Conservation (phyloP, 2,113 vertebrate genomes). For the Tympanuchus pallidicinctus region DNA sequence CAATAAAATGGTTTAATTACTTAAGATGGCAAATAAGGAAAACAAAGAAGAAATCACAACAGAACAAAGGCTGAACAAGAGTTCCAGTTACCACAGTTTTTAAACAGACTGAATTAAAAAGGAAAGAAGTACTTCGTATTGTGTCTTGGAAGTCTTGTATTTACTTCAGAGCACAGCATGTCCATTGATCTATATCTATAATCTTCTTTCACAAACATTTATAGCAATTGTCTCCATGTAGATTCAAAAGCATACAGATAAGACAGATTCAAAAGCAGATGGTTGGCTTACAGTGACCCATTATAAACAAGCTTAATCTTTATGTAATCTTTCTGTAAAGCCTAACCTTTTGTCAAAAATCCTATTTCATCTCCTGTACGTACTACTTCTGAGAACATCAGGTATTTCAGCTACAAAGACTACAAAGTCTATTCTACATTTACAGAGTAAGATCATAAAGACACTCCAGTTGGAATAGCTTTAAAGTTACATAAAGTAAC, state of each 20-base stretch:
- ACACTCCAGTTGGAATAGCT: background rate
- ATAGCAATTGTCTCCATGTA: background rate
- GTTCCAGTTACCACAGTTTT: background rate
- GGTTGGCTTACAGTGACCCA: fast-evolving
- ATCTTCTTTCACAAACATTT: background rate
- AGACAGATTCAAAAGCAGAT: background rate
- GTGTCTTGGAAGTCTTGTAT: background rate
- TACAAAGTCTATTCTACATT: background rate
- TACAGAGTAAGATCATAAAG: background rate
- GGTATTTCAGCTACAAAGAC: background rate
- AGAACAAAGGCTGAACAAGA: background rate
- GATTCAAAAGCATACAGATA: background rate
- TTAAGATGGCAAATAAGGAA: background rate
- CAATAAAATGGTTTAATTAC: background rate
- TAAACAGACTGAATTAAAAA: background rate
- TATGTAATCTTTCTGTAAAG: too few species aligned
- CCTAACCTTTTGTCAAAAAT: too few species aligned
- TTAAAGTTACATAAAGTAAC: background rate
- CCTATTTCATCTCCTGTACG: background rate
- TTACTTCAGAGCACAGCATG: background rate
- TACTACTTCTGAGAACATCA: background rate
- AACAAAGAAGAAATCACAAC: background rate
- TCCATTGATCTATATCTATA: background rate
- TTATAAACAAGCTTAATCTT: background rate
- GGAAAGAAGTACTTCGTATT: background rate